Evolutionary conservation across 2,888 invertebrate species (phyloP).

Genomic region (Aricia artaxerxes): DNA sequence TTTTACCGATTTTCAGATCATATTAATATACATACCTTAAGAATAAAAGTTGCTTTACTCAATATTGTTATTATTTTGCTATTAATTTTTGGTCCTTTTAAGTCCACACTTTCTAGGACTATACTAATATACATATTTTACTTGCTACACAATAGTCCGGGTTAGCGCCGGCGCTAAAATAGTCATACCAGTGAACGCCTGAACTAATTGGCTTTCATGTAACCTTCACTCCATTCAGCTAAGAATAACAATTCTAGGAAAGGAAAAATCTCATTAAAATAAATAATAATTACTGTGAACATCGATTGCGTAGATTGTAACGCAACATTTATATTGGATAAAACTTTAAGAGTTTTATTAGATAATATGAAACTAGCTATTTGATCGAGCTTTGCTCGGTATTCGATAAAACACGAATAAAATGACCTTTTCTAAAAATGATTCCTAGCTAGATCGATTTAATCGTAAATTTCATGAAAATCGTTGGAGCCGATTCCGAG

Average conservation of each 20-base stretch:
- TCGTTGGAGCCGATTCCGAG: no score
- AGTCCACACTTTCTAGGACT: neutral
- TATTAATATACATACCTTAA: neutral
- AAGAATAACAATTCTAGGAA: slow-evolving; percentile 19
- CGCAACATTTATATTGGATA: neutral
- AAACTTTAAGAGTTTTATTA: neutral
- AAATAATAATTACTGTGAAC: slow-evolving; percentile 4
- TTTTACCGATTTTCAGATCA: neutral
- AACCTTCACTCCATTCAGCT: slow-evolving; percentile 12
- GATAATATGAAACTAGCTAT: no score
- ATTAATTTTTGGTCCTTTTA: neutral
- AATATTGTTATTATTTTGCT: neutral
- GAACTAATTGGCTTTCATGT: slow-evolving; percentile 11
- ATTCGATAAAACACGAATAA: no score
- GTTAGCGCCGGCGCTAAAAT: slow-evolving; percentile 14
- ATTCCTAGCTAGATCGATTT: no score
- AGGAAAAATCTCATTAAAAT: neutral
- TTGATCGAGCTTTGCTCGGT: no score
- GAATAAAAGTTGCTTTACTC: neutral
- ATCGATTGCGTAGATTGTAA: neutral
- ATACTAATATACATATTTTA: neutral
- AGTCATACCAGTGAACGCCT: neutral
- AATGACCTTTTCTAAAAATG: no score
- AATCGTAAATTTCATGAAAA: no score
- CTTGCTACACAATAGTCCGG: neutral